Percentiles rank a stretch among this genome's conserved stretches.
phyloP scores from a whole-genome alignment of 2,797 vertebrate species.

The Chloroceryle inda region DNA sequence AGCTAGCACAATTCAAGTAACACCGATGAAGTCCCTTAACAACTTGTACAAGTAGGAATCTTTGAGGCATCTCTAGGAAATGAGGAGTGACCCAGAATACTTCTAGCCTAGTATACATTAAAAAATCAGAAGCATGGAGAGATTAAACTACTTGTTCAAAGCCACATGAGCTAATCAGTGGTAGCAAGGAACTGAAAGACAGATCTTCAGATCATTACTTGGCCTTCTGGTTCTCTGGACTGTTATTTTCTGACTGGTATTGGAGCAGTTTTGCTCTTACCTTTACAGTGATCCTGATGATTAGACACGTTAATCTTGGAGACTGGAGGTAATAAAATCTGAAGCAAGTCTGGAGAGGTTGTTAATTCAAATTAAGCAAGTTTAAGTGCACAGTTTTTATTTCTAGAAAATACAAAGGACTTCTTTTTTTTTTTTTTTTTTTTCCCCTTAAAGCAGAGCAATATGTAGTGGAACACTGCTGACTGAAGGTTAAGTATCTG shows the following conservation, averaged over 20 bases:
- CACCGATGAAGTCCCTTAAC: background rate
- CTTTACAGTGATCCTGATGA: background rate
- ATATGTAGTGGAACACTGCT: background rate
- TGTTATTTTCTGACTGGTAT: background rate
- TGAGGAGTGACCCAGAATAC: background rate
- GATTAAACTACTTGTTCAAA: background rate
- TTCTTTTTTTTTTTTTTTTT: background rate
- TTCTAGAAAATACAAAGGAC: background rate
- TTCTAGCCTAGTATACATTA: background rate
- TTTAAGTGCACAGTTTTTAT: conserved; percentile 6
- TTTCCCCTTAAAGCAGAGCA: background rate
- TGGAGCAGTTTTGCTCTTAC: background rate
- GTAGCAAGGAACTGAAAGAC: background rate
- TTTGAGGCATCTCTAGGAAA: background rate
- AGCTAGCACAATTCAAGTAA: background rate
- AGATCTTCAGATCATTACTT: background rate
- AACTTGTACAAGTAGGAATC: conserved; percentile 9
- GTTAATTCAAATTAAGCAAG: background rate
- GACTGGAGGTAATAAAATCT: background rate
- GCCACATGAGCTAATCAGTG: background rate
- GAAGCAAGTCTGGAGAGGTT: background rate
- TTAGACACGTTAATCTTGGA: background rate
- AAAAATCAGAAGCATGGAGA: conserved; percentile 2
- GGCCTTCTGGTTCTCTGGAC: background rate
- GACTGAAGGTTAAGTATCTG: conserved; percentile 8